Base-by-base conservation (phyloP, 2,888 invertebrate genomes). In the Gordius sp. region DNA sequence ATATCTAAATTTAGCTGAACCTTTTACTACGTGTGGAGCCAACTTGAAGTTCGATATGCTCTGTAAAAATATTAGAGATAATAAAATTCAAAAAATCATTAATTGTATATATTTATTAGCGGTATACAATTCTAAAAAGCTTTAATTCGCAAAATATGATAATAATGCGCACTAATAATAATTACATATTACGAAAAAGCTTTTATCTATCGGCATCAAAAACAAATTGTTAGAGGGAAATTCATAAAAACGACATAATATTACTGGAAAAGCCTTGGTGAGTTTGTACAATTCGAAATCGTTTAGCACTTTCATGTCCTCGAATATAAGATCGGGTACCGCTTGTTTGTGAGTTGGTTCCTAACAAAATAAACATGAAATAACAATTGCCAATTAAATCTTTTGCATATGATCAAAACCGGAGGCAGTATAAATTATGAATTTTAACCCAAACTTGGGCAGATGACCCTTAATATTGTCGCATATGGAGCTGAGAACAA, bases 241-340 rank as follows among this genome's bases (percentile, higher is more conserved):
- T 55, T 8, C 16, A 55, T 55, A 8, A 8, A 16, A 25, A 18
- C 28, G 4, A 25, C 28, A 18, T 55, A 52, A 52, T 25, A 18
- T 69, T 64, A 78, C 79, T 65, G 71, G 71, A 67, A 80, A 77
- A 57, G 75, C 73, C 62, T 75, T 71, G 25, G 82, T 79, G 54
- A 85, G 71, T 63, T 79, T 78, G 68, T 81, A 79, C 61, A 91
- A 78, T 69, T 89, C 83, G 69, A 83, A 89, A 72, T 93, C 91
- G 0, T 84, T 84, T 76, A 82, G 76, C 66, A 79, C 79, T 41
- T 78, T 74, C 66, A 93, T 73, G 66, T 91, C 89, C 64, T 91
- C 85, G 59, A 79, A 78, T 33, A 86, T 78, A 64, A 68, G 64
- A 18, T 70, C 62, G 41, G 66, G 66, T 58, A 68, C 64, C 16